Conservation (phyloP, 2,888 invertebrate species). For the Schrankia costaestrigalis region DNA sequence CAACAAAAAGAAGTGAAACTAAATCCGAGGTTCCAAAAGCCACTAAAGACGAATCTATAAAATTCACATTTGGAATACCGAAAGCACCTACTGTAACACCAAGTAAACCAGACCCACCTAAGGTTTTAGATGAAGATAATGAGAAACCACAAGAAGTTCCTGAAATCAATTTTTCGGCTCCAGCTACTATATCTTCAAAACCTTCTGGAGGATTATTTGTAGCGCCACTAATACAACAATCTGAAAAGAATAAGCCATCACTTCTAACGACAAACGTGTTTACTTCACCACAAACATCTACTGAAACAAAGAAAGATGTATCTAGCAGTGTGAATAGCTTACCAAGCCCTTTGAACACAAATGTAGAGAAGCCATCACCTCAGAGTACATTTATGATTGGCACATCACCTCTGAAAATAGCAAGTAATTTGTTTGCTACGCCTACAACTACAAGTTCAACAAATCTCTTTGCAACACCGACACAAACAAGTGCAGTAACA, state of each 20-base stretch:
- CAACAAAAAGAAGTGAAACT: conserved; percentile 34
- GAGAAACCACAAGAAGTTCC: conserved; percentile 53
- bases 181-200: conserved; percentile 8
- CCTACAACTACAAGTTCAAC: conserved; percentile 23
- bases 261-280: conserved; percentile 3
- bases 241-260: conserved; percentile 6
- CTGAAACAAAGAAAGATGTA: conserved; percentile 11
- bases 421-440: conserved; percentile 32
- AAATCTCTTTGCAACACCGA: conserved; percentile 20
- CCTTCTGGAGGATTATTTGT: conserved; percentile 5
- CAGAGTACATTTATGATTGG: conserved; percentile 36
- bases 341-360: conserved; percentile 2
- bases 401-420: conserved; percentile 15
- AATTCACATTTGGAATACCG: conserved; percentile 53
- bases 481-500: conserved; percentile 7
- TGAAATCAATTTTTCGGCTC: conserved; percentile 27
- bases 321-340: background rate
- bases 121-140: conserved; percentile 24
- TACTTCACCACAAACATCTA: conserved; percentile 2
- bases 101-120: conserved; percentile 19
- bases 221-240: conserved; percentile 5
- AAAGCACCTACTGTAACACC: conserved; percentile 19
- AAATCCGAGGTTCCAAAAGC: conserved; percentile 23
- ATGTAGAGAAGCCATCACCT: conserved; percentile 14
- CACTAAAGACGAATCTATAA: conserved; percentile 31